These are phyloP conservation scores for Odontocerum albicorne DNA, from an alignment of 2,888 invertebrate species.

Conservation along the genomic window DNA sequence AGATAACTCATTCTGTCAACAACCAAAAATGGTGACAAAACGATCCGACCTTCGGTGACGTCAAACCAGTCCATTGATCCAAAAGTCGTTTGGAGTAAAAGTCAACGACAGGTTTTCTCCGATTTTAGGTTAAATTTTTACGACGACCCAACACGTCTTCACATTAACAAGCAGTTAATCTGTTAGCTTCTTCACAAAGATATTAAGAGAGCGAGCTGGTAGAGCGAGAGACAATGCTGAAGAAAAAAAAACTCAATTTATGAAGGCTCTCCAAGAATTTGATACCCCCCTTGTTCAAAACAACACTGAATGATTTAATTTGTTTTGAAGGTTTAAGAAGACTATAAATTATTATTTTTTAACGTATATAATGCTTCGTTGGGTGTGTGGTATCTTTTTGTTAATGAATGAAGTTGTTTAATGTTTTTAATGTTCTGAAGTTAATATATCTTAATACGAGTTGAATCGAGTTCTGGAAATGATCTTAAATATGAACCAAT, in stretches of 20 bases:
- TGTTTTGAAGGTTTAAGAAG: too few species aligned
- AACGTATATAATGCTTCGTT: too few species aligned
- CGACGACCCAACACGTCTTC: conserved; percentile 19
- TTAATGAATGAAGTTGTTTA: too few species aligned
- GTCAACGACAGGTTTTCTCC: conserved; percentile 15
- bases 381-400: too few species aligned
- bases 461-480: too few species aligned
- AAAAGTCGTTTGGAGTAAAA: neutral
- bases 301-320: neutral
- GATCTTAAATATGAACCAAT: too few species aligned
- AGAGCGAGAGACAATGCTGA: neutral
- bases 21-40: conserved; percentile 27
- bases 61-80: conserved; percentile 14
- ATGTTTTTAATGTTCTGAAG: too few species aligned
- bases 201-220: neutral
- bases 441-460: too few species aligned
- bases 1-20: conserved; percentile 30
- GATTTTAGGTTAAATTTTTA: conserved; percentile 20
- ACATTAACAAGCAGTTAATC: conserved; percentile 13
- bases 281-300: neutral
- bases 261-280: neutral
- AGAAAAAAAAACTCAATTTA: conserved; percentile 2
- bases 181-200: conserved; percentile 5
- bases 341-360: too few species aligned
- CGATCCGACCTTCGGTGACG: conserved; percentile 22